Evolutionary conservation across 2,888 invertebrate species (phyloP).

Genomic region (Drosophila differens): DNA sequence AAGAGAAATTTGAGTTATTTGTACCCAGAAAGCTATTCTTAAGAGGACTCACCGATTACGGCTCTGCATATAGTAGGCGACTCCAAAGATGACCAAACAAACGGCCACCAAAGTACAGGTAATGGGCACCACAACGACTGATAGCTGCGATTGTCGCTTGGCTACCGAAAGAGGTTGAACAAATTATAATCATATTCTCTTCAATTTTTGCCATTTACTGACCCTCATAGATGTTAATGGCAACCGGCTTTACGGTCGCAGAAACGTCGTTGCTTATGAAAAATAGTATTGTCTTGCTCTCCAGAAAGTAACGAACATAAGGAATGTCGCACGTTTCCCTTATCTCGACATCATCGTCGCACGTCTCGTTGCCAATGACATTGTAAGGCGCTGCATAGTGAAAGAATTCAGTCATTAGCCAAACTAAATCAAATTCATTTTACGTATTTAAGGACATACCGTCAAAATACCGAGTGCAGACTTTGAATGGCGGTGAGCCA

Average conservation of each 20-base stretch:
- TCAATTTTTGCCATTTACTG: constrained; percentile 52
- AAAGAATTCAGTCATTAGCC: neutral
- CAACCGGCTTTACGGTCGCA: constrained; percentile 89
- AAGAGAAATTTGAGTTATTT: neutral
- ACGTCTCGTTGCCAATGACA: constrained; percentile 92
- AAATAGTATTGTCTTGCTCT: constrained; percentile 91
- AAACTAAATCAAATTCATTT: neutral
- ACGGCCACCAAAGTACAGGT: constrained; percentile 92
- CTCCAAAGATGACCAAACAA: constrained; percentile 93
- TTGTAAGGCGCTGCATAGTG: constrained; percentile 86
- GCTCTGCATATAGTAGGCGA: constrained; percentile 94
- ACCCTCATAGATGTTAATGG: constrained; percentile 95
- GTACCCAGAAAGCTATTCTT: too few relatives aligned
- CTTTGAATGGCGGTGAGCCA: constrained; percentile 90
- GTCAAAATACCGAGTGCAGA: constrained; percentile 89
- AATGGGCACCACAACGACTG: constrained; percentile 95
- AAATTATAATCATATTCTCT: neutral
- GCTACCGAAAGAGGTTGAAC: constrained; percentile 86
- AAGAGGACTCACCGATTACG: constrained; percentile 88
- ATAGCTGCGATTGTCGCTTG: constrained; percentile 92
- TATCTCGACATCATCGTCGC: constrained; percentile 84
- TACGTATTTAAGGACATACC: constrained; percentile 84
- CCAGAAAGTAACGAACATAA: constrained; percentile 90
- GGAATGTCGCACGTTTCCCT: constrained; percentile 85
- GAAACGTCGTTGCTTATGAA: constrained; percentile 92